Base-by-base conservation (phyloP, 2,797 vertebrate species). In the Scolopax bukidnonensis region DNA sequence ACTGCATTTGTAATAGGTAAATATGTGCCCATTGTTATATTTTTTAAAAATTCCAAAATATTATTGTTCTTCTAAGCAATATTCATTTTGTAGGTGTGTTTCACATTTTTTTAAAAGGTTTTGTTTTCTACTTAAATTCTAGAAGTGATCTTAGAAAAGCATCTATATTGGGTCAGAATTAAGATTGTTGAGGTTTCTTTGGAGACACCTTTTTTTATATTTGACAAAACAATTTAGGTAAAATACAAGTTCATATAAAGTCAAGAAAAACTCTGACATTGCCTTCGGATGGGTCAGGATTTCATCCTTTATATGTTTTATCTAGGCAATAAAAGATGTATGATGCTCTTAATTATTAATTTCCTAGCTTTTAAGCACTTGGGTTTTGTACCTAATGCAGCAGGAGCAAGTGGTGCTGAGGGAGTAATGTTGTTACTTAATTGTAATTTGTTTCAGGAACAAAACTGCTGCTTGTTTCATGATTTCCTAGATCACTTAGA, bases 291-390 rank as follows among this genome's bases (percentile, higher is more conserved):
- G 38, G 90, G 64, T 74, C 59, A 59, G 67, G 68, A 83, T 89
- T 91, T 93, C 68, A 90, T 64, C 78, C 48, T 82, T 93, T 87
- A 17, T 41, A 38, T 70, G 64, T 56, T 95, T 88, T 57, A 64
- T 43, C 41, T 57, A 54, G 57, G 27, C 38, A 74, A 92, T 96
- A 50, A 96, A 95, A 94, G 48, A 93, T 96, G 64, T 12, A 95
- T 96, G 86, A 70, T 30, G 75, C 28, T 84, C 63, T 96, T 89
- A 95, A 96, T 95, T 96, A 95, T 96, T 96, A 60, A 97, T 87
- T 19, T 43, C 32, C 56, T 89, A 60, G 83, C 87, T 96, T 96
- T 95, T 89, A 95, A 84, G 91, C 70, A 25, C 83, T 96, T 91
- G 83, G 40, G 63, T 14, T 94, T 87, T 57, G 77, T 79, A 68